Evolutionary conservation across 2,113 vertebrate species (phyloP).

Genomic region (Dicentrarchus labrax): DNA sequence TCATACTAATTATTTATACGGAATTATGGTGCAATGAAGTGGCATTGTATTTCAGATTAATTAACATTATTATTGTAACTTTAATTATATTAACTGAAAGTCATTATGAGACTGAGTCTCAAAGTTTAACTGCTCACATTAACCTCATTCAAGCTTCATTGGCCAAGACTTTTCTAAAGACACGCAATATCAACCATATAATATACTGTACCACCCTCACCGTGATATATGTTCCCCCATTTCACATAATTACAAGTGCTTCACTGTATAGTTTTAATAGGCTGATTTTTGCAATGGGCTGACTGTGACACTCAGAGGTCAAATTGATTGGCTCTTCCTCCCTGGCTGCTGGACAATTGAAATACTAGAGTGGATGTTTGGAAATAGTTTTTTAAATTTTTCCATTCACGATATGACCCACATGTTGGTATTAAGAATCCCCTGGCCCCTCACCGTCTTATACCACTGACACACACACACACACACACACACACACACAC

Average conservation of each 20-base stretch:
- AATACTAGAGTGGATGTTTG: conserved; percentile 23
- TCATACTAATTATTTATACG: conserved; percentile 4
- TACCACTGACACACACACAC: conserved; percentile 9
- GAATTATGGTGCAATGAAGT: not conserved
- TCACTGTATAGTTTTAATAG: conserved; percentile 31
- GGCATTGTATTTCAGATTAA: conserved; percentile 18
- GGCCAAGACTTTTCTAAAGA: conserved; percentile 22
- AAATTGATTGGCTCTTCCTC: conserved; percentile 17
- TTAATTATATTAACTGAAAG: conserved; percentile 25
- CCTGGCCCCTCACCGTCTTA: not conserved
- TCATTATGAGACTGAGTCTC: conserved; percentile 6
- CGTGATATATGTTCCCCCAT: conserved; percentile 27
- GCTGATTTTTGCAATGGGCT: not conserved
- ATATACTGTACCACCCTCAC: conserved; percentile 10
- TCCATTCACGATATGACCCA: conserved; percentile 22
- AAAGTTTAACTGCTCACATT: conserved; percentile 32
- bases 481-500: conserved; percentile 13
- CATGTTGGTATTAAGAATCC: conserved; percentile 22
- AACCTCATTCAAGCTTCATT: not conserved
- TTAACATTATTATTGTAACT: conserved; percentile 17
- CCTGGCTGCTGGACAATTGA: conserved; percentile 34
- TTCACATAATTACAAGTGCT: conserved; percentile 36
- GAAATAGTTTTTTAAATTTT: conserved; percentile 7
- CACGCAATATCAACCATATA: conserved; percentile 34
- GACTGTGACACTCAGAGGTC: conserved; percentile 30